phyloP scores from a whole-genome alignment of 2,113 vertebrate genomes.

The Cichladusa arquata region DNA sequence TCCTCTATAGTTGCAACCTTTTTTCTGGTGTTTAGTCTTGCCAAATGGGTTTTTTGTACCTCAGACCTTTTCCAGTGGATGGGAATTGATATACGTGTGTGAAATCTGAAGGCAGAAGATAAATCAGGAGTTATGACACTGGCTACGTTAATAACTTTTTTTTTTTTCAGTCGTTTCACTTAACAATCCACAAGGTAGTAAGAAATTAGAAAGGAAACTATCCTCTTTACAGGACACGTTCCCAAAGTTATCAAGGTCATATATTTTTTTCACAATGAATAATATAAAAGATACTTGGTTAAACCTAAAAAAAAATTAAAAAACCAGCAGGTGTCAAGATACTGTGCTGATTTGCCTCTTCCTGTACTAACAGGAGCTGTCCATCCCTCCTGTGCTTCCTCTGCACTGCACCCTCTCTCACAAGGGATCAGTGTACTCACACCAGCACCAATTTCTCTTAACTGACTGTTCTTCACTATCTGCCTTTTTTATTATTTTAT shows the following conservation, averaged over 20 bases:
- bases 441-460: not conserved
- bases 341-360: not conserved
- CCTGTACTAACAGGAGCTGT: fast-evolving
- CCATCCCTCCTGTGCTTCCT: fast-evolving
- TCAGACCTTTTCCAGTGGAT: not conserved
- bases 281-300: not conserved
- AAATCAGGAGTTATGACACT: not conserved
- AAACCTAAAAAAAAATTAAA: not conserved
- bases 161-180: not conserved
- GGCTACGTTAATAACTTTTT: not conserved
- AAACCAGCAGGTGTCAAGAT: not conserved
- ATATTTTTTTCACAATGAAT: not conserved
- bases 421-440: not conserved
- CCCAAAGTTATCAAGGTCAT: not conserved
- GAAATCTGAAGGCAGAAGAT: not conserved
- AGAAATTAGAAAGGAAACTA: not conserved
- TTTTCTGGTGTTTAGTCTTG: not conserved
- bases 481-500: not conserved
- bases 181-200: not conserved
- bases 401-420: not conserved
- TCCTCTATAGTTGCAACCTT: not conserved
- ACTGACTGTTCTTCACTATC: not conserved
- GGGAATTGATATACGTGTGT: not conserved
- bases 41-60: not conserved
- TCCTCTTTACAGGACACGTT: not conserved